Base-by-base conservation (phyloP, 1,140 invertebrate species). In the Leptinotarsa undecemlineata region DNA sequence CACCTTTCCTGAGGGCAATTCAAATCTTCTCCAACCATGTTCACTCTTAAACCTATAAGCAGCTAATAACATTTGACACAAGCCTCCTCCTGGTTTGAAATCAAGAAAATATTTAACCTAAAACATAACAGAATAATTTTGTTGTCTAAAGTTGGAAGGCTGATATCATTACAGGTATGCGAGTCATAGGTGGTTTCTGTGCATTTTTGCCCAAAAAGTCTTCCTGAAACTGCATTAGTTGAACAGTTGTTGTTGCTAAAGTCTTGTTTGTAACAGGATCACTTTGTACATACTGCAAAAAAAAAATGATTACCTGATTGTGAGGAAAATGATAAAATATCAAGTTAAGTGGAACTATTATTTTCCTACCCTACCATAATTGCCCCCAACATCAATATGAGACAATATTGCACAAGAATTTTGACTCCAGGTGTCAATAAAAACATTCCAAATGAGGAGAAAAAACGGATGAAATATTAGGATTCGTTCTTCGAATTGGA, bases 31-130 rank as follows among this genome's bases (percentile, higher is more conserved):
- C 94, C 96, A 98, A 86, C 95, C 94, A 88, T 98, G 96, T 85
- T 98, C 97, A 85, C 91, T 93, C 85, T 97, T 97, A 87, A 96
- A 98, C 83, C 95, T 96, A 88, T 95, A 98, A 81, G 96, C 96
- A 76, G 95, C 94, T 79, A 94, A 92, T 78, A 99, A 90, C 83
- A 98, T 96, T 77, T 97, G 94, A 88, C 96, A 98, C 21, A 98
- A 87, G 11, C 94, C 92, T 61, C 96, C 96, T 68, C 94, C 93
- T 71, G 95, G 91, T 87, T 98, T 98, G 85, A 98, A 97, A 87
- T 98, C 97, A 84, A 98, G 87, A 85, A 98, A 98, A 86, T 92
- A 96, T 76, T 81, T 79, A 17, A 82, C 70, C 79, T 80, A 69
- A 60, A 75, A 81, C 48, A 68, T 74, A 61, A 57, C 6, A 17